Evolutionary conservation across 1,140 invertebrate genomes (phyloP).

Genomic region (Berghia stephanieae): DNA sequence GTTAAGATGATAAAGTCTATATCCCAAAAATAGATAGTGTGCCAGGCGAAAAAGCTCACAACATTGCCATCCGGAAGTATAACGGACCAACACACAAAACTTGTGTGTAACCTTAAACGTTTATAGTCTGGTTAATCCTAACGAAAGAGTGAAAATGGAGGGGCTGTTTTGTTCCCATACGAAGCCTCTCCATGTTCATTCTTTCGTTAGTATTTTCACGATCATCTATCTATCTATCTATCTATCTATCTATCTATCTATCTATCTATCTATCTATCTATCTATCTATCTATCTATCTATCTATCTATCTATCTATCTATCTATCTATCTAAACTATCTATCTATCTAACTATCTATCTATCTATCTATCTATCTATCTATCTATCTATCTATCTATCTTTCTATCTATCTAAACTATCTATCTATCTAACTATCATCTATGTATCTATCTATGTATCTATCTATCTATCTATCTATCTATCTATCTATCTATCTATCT

Average conservation of each 20-base stretch:
- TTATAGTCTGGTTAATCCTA: too few species aligned
- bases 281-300: constrained; percentile 21
- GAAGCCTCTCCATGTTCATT: too few species aligned
- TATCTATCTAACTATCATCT: background rate
- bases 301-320: constrained; percentile 35
- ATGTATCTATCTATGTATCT: background rate
- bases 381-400: background rate
- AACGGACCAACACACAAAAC: too few species aligned
- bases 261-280: constrained; percentile 12
- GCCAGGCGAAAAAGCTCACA: too few species aligned
- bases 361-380: background rate
- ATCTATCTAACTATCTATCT: background rate
- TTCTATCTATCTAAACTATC: background rate
- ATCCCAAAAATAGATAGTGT: too few species aligned
- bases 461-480: background rate
- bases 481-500: background rate
- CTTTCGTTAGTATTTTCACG: too few species aligned
- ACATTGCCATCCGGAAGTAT: too few species aligned
- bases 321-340: constrained; percentile 32
- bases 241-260: constrained; percentile 17
- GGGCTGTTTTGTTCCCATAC: too few species aligned
- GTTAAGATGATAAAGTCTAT: too few species aligned
- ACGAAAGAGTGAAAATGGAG: too few species aligned
- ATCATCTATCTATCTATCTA: constrained; percentile 23
- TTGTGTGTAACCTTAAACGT: too few species aligned